Conservation (phyloP, 1,140 invertebrate species). For the Caenorhabditis remanei region DNA sequence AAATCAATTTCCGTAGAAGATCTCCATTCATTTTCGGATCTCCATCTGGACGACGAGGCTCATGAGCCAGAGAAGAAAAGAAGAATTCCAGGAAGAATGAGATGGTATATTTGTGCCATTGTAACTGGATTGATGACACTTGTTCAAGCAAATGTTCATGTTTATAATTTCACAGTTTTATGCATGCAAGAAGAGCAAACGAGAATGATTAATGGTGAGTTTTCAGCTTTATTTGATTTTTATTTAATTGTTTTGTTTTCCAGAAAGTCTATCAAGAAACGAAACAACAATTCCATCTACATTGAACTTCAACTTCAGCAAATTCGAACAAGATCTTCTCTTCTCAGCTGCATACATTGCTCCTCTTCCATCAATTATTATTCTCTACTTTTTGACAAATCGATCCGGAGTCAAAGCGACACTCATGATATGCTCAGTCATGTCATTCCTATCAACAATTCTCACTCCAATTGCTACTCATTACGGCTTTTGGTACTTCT, state of each 20-base stretch:
- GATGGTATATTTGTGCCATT: conserved; percentile 39
- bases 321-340: conserved; percentile 35
- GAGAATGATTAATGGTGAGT: conserved; percentile 19
- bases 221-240: background rate
- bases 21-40: conserved; percentile 8
- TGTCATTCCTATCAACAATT: conserved; percentile 27
- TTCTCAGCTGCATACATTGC: conserved; percentile 48
- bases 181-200: conserved; percentile 43
- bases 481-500: conserved; percentile 26
- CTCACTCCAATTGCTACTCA: conserved; percentile 39
- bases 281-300: background rate
- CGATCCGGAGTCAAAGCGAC: conserved; percentile 42
- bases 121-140: conserved; percentile 33
- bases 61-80: background rate
- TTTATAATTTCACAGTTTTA: conserved; percentile 33
- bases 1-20: conserved; percentile 47
- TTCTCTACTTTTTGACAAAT: conserved; percentile 25
- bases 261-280: conserved; percentile 30
- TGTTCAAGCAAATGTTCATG: conserved; percentile 31
- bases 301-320: conserved; percentile 21
- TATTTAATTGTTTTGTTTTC: background rate
- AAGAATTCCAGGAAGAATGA: conserved; percentile 13
- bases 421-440: conserved; percentile 18
- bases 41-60: background rate
- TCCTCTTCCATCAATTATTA: conserved; percentile 22